These are phyloP conservation scores for Zoanthus solanderi DNA, from an alignment of 92 coral and sea anemone species.

Conservation along the genomic window DNA sequence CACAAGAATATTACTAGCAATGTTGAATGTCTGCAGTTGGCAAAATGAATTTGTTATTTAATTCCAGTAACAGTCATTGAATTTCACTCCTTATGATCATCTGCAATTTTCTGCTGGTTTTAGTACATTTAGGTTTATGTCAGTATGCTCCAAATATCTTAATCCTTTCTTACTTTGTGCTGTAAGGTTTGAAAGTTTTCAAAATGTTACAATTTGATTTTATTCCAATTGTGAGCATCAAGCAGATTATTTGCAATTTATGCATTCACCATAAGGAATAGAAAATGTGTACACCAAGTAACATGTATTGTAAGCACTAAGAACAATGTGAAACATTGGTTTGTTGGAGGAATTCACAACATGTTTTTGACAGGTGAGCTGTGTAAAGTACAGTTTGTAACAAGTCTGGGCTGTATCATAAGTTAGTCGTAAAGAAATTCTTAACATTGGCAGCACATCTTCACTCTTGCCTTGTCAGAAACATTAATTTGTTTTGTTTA, in stretches of 20 bases:
- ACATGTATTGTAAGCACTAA: not conserved
- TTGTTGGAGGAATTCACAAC: conserved; percentile 23
- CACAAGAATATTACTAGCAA: no score
- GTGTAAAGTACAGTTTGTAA: not conserved
- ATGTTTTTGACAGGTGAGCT: conserved; percentile 21
- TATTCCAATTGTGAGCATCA: not conserved
- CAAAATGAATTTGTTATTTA: no score
- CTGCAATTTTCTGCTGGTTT: no score
- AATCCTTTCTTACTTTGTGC: no score
- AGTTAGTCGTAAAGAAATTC: not conserved
- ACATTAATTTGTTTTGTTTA: not conserved
- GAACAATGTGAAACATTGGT: conserved; percentile 11
- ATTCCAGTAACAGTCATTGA: no score
- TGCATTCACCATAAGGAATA: not conserved
- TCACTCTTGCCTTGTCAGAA: not conserved
- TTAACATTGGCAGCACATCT: not conserved
- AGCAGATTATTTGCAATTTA: not conserved
- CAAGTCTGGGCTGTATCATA: not conserved
- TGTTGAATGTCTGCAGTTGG: no score
- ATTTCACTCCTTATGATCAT: no score
- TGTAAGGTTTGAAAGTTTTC: not conserved
- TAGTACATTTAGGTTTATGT: no score
- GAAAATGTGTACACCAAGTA: not conserved
- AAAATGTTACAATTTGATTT: no score
- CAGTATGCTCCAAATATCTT: no score